Base-by-base conservation (phyloP, 2,113 vertebrate genomes). In the Pleuronectes platessa region DNA sequence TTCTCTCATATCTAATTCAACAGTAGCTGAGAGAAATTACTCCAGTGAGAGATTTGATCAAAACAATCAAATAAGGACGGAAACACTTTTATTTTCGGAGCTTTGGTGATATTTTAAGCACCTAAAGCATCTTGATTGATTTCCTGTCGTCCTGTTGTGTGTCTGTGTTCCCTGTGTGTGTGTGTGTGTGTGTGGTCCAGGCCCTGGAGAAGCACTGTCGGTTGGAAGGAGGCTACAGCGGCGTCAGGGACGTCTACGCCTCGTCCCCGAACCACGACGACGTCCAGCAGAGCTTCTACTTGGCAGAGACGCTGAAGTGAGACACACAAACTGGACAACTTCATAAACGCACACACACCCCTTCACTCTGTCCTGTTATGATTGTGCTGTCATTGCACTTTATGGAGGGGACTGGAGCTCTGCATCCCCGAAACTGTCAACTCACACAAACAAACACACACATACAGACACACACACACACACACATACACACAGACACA, bases 291-390 rank as follows among this genome's bases (percentile, higher is more conserved):
- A 99, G 98, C 89, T 99, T 99, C 93, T 99, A 95, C 93, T 90
- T 98, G 85, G 96, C 97, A 13, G 97, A 99, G 91, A 99, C 97
- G 0, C 95, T 99, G 64, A 99, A 99, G 98, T 99, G 94, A 97
- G 5, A 7, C 61, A 2, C 71, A 24, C 9, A 49, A 11, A 59
- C 13, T 21, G 27, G 27, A 31, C 27, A 27, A 27, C 18, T 59
- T 10, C 27, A 27, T n/a, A 27, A 58, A 31, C 69, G 20, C 47
- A 6, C 47, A 7, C 49, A 17, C 26, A 2, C 3, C 49, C 63
- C 53, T 62, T 23, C 75, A 26, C 81, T 45, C 27, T 67, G 35
- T 37, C 35, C 35, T 37, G 35, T 47, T 2, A n/a, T 68, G 71
- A 82, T 74, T 59, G 74, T 71, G 74, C 76, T 81, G 77, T 83